Conservation (phyloP, 2,797 vertebrate species). For the Vespertilio murinus region DNA sequence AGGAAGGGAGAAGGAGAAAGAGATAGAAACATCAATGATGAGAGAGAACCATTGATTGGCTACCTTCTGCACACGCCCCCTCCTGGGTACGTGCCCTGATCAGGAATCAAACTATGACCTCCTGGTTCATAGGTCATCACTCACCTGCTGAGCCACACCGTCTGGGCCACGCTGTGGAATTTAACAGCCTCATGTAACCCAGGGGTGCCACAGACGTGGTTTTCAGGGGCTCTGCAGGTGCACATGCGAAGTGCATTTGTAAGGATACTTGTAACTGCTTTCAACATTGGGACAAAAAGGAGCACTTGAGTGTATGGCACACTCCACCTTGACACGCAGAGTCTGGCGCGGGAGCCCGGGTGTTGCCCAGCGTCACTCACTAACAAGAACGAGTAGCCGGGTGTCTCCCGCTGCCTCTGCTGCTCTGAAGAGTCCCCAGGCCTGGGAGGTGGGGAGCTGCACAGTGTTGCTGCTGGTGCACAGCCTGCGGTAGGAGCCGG, state of each 20-base stretch:
- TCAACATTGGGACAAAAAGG: background rate
- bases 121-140: too few species aligned
- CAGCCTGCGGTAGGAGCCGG: background rate
- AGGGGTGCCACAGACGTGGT: background rate
- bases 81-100: too few species aligned
- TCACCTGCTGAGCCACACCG: too few species aligned
- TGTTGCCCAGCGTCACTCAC: background rate
- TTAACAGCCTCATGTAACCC: background rate
- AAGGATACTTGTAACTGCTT: background rate
- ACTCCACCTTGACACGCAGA: background rate
- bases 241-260: background rate
- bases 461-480: accelerated
- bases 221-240: background rate
- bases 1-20: too few species aligned
- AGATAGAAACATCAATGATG: too few species aligned
- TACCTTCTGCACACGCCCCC: too few species aligned
- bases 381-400: accelerated
- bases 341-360: background rate
- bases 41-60: too few species aligned
- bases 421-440: accelerated
- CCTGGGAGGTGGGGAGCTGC: accelerated
- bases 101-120: too few species aligned
- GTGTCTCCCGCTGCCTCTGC: accelerated
- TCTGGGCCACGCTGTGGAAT: too few species aligned
- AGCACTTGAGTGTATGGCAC: background rate